Conservation (phyloP, 2,797 vertebrate genomes). For the Crocidura indochinensis region DNA sequence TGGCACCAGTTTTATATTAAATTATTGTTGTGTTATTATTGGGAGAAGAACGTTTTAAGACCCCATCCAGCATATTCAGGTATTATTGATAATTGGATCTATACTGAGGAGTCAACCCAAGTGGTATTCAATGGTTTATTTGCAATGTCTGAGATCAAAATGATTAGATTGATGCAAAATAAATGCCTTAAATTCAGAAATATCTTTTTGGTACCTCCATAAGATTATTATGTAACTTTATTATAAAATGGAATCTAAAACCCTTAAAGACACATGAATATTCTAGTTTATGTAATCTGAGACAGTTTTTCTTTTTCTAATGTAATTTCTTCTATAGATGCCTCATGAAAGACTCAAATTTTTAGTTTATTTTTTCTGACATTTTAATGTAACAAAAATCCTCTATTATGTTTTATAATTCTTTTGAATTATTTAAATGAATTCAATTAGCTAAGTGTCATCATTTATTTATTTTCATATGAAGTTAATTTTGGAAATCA, state of each 20-base stretch:
- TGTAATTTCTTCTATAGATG: neutral
- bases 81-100: too few species aligned
- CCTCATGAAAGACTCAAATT: neutral
- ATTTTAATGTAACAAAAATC: neutral
- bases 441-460: neutral
- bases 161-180: too few species aligned
- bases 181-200: too few species aligned
- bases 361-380: neutral
- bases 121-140: too few species aligned
- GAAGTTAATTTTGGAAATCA: constrained; percentile 26
- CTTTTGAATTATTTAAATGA: neutral
- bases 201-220: neutral
- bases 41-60: too few species aligned
- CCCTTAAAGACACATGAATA: too few species aligned
- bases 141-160: too few species aligned
- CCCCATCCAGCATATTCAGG: too few species aligned
- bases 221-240: neutral
- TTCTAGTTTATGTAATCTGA: neutral
- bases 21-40: too few species aligned
- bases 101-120: too few species aligned
- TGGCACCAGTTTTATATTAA: neutral
- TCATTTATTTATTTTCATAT: constrained; percentile 3
- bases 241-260: constrained; percentile 2
- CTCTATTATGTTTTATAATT: constrained; percentile 1
- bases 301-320: neutral